Evolutionary conservation across 2,888 invertebrate species (phyloP).

Genomic region (Hydroisotoma schaefferi): DNA sequence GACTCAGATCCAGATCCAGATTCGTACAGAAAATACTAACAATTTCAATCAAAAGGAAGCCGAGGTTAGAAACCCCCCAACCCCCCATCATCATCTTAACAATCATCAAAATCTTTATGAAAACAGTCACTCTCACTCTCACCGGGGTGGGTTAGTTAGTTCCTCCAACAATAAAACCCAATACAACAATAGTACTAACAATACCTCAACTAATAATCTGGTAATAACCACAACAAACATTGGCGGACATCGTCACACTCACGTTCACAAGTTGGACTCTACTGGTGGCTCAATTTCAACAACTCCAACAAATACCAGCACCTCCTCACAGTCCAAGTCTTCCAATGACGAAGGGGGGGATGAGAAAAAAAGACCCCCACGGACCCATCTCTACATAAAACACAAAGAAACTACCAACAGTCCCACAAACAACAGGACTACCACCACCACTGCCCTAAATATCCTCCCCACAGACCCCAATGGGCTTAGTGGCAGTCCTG

Average conservation of each 20-base stretch:
- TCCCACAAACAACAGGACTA: conserved; percentile 5
- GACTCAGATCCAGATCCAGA: conserved; percentile 28
- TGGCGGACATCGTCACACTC: neutral
- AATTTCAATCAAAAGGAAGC: conserved; percentile 5
- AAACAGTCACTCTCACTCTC: conserved; percentile 11
- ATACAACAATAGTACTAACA: neutral
- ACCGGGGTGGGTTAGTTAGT: neutral
- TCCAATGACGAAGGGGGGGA: conserved; percentile 20
- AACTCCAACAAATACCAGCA: conserved; percentile 37
- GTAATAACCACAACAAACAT: neutral
- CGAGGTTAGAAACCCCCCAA: conserved; percentile 12
- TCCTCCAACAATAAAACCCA: neutral
- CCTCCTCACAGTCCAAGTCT: conserved; percentile 21
- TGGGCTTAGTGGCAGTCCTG: conserved; percentile 40
- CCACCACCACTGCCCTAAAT: conserved; percentile 1
- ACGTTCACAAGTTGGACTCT: conserved; percentile 18
- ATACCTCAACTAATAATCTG: neutral
- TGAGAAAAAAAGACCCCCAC: conserved; percentile 28
- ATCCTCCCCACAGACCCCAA: conserved; percentile 14
- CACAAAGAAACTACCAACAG: conserved; percentile 20
- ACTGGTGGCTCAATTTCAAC: conserved; percentile 31
- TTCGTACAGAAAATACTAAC: conserved; percentile 21
- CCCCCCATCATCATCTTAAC: conserved; percentile 4
- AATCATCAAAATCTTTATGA: conserved; percentile 17
- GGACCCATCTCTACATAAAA: conserved; percentile 38